phyloP scores from a whole-genome alignment of 2,888 invertebrate species.

The Cepaea hortensis region DNA sequence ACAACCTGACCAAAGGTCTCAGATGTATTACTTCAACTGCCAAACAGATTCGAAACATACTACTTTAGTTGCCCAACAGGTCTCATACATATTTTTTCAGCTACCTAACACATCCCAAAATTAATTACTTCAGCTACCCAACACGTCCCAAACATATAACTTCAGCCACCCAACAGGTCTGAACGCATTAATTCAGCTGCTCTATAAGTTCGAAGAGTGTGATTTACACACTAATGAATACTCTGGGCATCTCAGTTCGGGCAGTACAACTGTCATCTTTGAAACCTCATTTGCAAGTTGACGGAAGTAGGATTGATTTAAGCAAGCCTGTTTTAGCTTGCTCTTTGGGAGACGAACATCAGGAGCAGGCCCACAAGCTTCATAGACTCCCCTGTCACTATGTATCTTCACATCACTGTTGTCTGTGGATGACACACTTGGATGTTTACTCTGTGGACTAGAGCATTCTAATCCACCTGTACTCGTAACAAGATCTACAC shows the following conservation, averaged over 20 bases:
- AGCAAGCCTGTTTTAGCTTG: neutral
- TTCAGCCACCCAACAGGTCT: too few species aligned
- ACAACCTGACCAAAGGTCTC: neutral
- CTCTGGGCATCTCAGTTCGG: constrained; percentile 15
- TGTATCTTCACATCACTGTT: neutral
- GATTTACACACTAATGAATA: neutral
- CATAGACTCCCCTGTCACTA: neutral
- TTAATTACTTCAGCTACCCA: neutral
- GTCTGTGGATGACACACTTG: neutral
- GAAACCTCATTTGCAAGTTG: constrained; percentile 9
- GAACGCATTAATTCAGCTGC: too few species aligned
- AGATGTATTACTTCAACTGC: too few species aligned
- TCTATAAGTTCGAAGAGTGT: constrained; percentile 13
- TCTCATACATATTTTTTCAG: too few species aligned
- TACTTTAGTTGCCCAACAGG: too few species aligned
- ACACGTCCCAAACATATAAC: too few species aligned
- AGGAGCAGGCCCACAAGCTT: neutral
- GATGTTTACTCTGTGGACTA: neutral
- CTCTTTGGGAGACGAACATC: neutral
- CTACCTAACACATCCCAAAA: neutral
- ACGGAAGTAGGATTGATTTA: constrained; percentile 8
- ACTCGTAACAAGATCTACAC: too few species aligned
- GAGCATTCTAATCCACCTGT: too few species aligned
- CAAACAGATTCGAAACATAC: too few species aligned
- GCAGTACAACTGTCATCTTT: neutral